Base-by-base conservation (phyloP, 2,888 invertebrate species). In the Nasonovia ribisnigri region DNA sequence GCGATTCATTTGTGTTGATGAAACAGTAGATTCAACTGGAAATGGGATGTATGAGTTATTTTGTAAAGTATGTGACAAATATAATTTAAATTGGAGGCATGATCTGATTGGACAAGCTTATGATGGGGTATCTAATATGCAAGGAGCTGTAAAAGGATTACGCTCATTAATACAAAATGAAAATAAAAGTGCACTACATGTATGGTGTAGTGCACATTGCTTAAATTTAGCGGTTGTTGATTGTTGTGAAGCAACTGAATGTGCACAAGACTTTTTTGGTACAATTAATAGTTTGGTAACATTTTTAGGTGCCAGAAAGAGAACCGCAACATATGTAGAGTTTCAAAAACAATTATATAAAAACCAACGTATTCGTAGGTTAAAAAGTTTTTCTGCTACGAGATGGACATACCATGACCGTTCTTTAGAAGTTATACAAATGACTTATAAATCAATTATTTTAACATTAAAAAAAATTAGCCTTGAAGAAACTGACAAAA, bases 21-120 rank as follows among this genome's bases (percentile, higher is more conserved):
- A 57, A 60, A 67, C 46, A 46, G 43, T 46, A 60, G 46, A 90
- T 90, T 67, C 60, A n/a, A 60, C 60, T 46, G 60, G 46, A 54
- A 90, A 90, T n/a, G 90, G 90, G n/a, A 90, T 90, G 90, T 67
- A 46, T 90, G 60, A 90, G 60, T 60, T 90, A 67, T 90, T 90
- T 67, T 60, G 90, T 60, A 46, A 90, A 90, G 42, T 90, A 60
- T 90, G 90, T 90, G 43, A 90, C 3, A 60, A 67, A 60, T 67
- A 90, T 90, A 46, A 46, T 16, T 90, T 90, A 29, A 90, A 46
- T 29, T 90, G 67, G 46, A 90, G 8, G 13, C 43, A 46, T 60
- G 16, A 90, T 43, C 10, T 90, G 16, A 60, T 90, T 46, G 90
- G 90, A 43, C 60, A 90, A 60, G 60, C 90, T n/a, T 90, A 90